A percentile compares a stretch with the other conserved stretches of the same genome.
Conservation (phyloP, 1,140 invertebrate genomes). For the Archivesica marissinica region DNA sequence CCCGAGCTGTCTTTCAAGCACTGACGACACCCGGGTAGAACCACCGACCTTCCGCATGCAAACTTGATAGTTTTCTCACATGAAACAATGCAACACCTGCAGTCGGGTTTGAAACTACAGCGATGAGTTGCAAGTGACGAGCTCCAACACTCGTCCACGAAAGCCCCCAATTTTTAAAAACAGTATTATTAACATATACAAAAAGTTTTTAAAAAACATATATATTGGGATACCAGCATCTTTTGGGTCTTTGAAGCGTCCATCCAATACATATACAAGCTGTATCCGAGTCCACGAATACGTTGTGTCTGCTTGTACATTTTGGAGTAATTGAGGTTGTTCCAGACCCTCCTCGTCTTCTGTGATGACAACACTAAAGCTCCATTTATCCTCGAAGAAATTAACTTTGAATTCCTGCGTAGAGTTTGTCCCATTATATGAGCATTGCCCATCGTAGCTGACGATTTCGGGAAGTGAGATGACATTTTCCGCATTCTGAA, state of each 20-base stretch:
- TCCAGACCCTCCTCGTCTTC: background rate
- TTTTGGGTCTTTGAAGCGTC: background rate
- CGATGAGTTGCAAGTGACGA: no score
- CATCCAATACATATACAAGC: background rate
- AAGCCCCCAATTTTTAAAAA: no score
- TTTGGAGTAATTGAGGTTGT: background rate
- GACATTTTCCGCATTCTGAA: no score
- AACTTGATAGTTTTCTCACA: no score
- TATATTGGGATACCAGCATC: background rate
- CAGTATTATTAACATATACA: background rate
- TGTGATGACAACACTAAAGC: background rate
- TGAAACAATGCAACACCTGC: no score
- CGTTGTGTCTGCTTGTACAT: background rate
- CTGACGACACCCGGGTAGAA: no score
- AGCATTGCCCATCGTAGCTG: background rate
- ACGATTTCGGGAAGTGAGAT: no score
- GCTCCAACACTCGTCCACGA: no score
- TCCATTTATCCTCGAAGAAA: constrained; percentile 12
- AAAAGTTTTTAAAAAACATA: background rate
- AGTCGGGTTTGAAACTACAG: no score
- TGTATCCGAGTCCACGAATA: background rate
- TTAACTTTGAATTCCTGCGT: background rate
- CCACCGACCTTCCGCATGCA: no score
- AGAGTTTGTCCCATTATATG: background rate
- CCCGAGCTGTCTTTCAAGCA: no score